Conservation (phyloP, 2,797 vertebrate species). For the Lepus townsendii region DNA sequence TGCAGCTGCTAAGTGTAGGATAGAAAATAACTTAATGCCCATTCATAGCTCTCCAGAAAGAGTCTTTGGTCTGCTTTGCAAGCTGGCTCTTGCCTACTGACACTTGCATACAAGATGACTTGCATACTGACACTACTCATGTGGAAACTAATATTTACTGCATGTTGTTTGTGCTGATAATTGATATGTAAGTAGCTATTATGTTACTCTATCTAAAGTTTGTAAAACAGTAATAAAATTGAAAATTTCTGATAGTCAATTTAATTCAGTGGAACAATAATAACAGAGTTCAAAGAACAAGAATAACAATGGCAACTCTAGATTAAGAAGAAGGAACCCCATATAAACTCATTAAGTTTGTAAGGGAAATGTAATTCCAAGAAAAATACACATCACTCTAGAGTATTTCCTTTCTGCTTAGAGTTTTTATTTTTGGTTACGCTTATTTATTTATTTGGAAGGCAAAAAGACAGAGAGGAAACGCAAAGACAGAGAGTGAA, state of each 20-base stretch:
- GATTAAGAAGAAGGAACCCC: background rate
- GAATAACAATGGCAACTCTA: background rate
- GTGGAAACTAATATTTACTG: slow-evolving; percentile 46
- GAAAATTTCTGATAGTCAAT: slow-evolving; percentile 43
- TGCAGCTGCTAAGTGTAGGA: background rate
- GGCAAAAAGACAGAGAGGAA: too few relatives aligned
- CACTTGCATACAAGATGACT: background rate
- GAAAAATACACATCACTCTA: slow-evolving; percentile 11
- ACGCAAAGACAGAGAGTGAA: too few relatives aligned
- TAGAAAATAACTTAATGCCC: slow-evolving; percentile 26
- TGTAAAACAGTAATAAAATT: slow-evolving; percentile 29
- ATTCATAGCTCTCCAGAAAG: background rate
- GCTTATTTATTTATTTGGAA: too few relatives aligned
- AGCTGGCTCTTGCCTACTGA: too few relatives aligned
- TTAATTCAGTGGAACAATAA: slow-evolving; percentile 37
- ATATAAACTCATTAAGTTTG: background rate
- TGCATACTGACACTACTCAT: background rate
- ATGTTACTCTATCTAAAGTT: slow-evolving; percentile 51
- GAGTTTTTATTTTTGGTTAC: too few relatives aligned
- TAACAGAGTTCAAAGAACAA: slow-evolving; percentile 40
- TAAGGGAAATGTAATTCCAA: background rate
- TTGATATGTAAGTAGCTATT: slow-evolving; percentile 53
- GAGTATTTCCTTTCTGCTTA: slow-evolving; percentile 12
- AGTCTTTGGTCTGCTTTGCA: background rate
- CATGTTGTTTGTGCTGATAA: background rate